These are phyloP conservation scores for Cranoglanis bouderius DNA, from an alignment of 2,113 vertebrate species.

Conservation along the genomic window DNA sequence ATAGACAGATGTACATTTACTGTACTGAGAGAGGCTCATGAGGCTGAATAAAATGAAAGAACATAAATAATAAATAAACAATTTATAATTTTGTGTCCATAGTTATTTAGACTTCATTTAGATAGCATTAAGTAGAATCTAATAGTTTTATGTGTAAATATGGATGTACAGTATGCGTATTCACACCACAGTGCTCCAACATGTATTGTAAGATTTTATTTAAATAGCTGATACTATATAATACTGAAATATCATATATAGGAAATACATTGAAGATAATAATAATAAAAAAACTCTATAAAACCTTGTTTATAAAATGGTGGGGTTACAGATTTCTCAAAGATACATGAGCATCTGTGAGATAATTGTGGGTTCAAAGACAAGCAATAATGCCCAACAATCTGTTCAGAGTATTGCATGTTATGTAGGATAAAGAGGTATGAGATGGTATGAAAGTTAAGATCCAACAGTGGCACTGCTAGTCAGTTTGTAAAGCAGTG, in stretches of 20 bases:
- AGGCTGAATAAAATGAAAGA: not conserved
- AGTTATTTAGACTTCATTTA: not conserved
- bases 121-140: not conserved
- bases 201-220: slow-evolving; percentile 23
- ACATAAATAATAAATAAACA: not conserved
- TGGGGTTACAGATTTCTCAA: not conserved
- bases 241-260: not conserved
- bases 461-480: not conserved
- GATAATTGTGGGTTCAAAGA: not conserved
- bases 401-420: slow-evolving; percentile 6
- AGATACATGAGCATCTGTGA: not conserved
- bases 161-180: not conserved
- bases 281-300: not conserved
- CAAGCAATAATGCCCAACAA: not conserved
- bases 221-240: slow-evolving; percentile 22
- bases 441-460: not conserved
- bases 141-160: not conserved
- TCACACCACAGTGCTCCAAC: not conserved
- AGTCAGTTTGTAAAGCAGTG: not conserved
- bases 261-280: not conserved
- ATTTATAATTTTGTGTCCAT: not conserved
- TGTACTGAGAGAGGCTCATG: not conserved
- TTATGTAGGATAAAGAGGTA: slow-evolving; percentile 2
- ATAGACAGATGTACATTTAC: not conserved
- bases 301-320: not conserved